Percentiles rank a stretch among this genome's conserved stretches.
phyloP scores from a whole-genome alignment of 1,140 invertebrate genomes.

The Coelopa frigida region DNA sequence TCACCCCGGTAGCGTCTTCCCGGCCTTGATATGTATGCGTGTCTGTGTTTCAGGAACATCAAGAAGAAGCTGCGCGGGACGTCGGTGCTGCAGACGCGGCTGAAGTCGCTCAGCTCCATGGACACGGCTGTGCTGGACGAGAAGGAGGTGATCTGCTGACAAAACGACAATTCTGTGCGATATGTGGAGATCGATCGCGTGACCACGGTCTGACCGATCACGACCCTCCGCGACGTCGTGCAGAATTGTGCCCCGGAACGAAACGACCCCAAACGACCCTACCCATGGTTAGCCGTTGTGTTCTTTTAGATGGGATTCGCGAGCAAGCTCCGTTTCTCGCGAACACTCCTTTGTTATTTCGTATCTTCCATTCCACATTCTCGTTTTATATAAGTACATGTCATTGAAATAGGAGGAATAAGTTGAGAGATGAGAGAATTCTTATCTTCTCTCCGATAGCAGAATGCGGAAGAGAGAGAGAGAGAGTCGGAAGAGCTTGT shows the following conservation, averaged over 20 bases:
- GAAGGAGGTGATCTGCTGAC: conserved; percentile 87
- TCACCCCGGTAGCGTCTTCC: not conserved
- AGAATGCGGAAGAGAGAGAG: too few species aligned
- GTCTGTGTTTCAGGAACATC: conserved; percentile 35
- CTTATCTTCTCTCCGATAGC: too few species aligned
- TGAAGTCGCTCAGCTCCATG: conserved; percentile 65
- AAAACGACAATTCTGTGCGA: conserved; percentile 84
- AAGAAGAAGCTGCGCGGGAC: conserved; percentile 57
- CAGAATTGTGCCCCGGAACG: conserved; percentile 45
- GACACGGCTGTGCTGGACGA: conserved; percentile 73
- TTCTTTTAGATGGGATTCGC: conserved; percentile 5
- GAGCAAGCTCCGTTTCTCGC: too few species aligned
- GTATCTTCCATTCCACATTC: too few species aligned
- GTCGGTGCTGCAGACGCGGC: conserved; percentile 65
- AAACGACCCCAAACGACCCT: not conserved
- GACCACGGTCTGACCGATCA: conserved; percentile 79
- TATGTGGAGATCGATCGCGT: conserved; percentile 83
- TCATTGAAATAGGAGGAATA: too few species aligned
- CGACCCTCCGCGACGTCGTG: conserved; percentile 21
- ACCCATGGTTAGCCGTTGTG: not conserved
- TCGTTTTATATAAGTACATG: too few species aligned
- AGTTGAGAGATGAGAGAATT: too few species aligned
- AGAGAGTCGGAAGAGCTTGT: too few species aligned
- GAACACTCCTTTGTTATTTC: too few species aligned
- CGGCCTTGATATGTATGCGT: too few species aligned